Base-by-base conservation (phyloP, 2,888 invertebrate genomes). In the Cryptocephalus moraei region DNA sequence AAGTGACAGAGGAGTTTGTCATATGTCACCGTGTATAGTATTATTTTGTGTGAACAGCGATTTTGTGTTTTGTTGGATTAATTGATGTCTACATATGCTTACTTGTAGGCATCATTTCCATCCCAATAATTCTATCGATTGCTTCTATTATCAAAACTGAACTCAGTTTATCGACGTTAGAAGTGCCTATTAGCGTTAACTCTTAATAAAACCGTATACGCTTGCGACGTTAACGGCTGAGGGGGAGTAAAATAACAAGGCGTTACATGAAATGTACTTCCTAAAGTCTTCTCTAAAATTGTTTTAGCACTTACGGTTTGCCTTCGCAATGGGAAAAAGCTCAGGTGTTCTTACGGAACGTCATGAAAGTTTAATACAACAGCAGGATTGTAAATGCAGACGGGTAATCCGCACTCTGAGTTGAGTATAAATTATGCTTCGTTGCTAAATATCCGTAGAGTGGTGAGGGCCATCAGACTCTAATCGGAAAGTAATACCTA, bases 311-410 rank as follows among this genome's bases (percentile, higher is more conserved):
- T 36, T 36, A 11, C 36, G 12, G 11, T n/a, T 11, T 12, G 36
- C 36, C 12, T 36, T 36, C 40, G 48, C 49, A 48, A 42, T 51
- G 49, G 48, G 52, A 49, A 54, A 50, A 56, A 56, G 54, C 57
- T 53, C 56, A 58, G 57, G 56, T 58, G 57, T 48, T 48, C 47
- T 49, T 51, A 45, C 48, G 54, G 49, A 43, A 45, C 45, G 44
- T 47, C 53, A 56, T 56, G 57, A 56, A 58, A 58, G 47, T 56
- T 58, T 59, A 56, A 59, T 57, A 46, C 45, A 41, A 42, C 43
- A 48, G 47, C 47, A 51, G n/a, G 53, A 55, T 49, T 53, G 51
- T 45, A 49, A n/a, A 53, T 51, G 53, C 53, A 53, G 49, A 44
- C 49, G 45, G 43, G 48, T 53, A 53, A 53, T 56, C 55, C 55